Percentiles rank a stretch among this genome's conserved stretches.
Evolutionary conservation across 2,888 invertebrate genomes (phyloP).

Genomic region (Oxycera nigricornis): DNA sequence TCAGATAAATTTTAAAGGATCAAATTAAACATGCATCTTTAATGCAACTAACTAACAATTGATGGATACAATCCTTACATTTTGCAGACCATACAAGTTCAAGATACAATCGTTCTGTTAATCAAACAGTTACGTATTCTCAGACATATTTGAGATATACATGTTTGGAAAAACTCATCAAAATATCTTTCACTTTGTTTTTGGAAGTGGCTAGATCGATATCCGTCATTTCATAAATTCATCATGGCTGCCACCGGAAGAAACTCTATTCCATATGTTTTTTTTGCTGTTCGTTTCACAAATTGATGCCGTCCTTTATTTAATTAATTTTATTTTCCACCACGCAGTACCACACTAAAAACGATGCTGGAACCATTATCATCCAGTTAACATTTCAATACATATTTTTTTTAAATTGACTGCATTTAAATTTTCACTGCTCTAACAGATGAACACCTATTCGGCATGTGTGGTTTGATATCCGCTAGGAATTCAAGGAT

Average conservation of each 20-base stretch:
- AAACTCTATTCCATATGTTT: constrained; percentile 22
- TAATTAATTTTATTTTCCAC: neutral
- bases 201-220: neutral
- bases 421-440: no score
- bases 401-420: no score
- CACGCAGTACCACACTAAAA: neutral
- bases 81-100: neutral
- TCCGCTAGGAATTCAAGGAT: no score
- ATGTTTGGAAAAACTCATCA: neutral
- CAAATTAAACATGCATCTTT: no score
- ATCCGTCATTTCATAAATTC: constrained; percentile 40
- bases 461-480: no score
- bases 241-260: constrained; percentile 39
- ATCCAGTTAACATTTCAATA: no score
- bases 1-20: no score
- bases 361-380: no score
- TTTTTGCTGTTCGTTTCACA: neutral
- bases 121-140: no score
- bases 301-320: neutral
- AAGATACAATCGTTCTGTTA: neutral
- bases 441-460: no score
- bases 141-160: no score
- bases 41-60: no score
- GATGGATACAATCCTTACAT: neutral
- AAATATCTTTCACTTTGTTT: constrained; percentile 1